Evolutionary conservation across 2,888 invertebrate species (phyloP).

Genomic region (Protonemura montana): DNA sequence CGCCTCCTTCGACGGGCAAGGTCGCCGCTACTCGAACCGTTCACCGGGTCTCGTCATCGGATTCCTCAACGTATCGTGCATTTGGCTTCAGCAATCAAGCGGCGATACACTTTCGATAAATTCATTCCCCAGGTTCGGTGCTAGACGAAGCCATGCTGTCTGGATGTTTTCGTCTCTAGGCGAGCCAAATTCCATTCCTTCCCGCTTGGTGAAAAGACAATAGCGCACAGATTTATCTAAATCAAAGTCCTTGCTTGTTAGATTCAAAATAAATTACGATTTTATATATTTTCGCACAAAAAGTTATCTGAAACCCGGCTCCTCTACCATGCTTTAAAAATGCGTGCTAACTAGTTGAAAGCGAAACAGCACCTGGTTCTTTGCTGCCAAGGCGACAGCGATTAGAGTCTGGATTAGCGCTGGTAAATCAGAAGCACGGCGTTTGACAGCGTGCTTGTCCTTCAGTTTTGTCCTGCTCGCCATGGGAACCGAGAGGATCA

Average conservation of each 20-base stretch:
- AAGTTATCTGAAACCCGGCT: neutral
- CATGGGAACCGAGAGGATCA: neutral
- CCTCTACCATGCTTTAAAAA: neutral
- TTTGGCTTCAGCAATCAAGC: neutral
- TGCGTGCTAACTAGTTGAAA: too few species aligned
- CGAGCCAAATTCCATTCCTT: constrained; percentile 1
- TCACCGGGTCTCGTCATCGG: neutral
- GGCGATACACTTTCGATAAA: neutral
- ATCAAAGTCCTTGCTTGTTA: neutral
- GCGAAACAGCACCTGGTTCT: too few species aligned
- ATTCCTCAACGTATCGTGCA: neutral
- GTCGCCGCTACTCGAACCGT: neutral
- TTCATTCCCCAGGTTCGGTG: neutral
- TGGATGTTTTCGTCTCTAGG: neutral
- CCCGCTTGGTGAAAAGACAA: neutral
- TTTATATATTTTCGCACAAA: neutral
- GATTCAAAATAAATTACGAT: neutral
- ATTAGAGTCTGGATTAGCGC: too few species aligned
- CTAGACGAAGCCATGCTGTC: neutral
- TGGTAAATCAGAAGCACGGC: neutral
- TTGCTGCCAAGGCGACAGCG: too few species aligned
- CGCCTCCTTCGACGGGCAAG: neutral
- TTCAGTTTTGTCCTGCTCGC: neutral
- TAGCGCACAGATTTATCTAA: neutral
- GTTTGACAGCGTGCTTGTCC: neutral